Base-by-base conservation (phyloP, 2,113 vertebrate genomes). In the Tragelaphus scriptus region DNA sequence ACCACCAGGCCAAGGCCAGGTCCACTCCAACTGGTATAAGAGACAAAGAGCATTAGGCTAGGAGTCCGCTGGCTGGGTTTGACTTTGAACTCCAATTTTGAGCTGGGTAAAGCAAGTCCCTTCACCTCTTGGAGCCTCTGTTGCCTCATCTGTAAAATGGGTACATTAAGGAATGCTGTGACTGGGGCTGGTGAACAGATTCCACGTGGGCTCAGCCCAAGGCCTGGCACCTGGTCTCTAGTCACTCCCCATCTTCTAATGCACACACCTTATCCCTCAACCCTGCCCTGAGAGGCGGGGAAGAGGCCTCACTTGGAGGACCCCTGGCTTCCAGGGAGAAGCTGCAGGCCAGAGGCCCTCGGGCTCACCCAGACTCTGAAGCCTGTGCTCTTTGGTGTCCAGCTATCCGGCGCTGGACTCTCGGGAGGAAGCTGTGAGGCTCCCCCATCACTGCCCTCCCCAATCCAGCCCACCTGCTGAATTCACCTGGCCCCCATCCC, bases 191-290 rank as follows among this genome's bases (percentile, higher is more conserved):
- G 32, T 14, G 49, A 28, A 44, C 6, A 1, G 56, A 17, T 2
- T 2, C 53, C 30, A 3, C 0, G 0, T 30, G 80, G 40, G 47
- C 47, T 61, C 44, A 5, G 19, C 8, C 61, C 19, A 51, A 21
- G 36, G 32, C 47, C 79, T 10, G 77, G 80, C 16, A 1, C 47
- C 14, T 8, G 32, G 49, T 25, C 2, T 0, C 51, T 0, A 32
- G 40, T 26, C 15, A 14, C 51, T 4, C 14, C 32, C 36, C 51
- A 12, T 51, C n/a, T 47, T 40, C 91, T 32, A 4, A 14, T 1
- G 32, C 58, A 80, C n/a, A 32, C 5, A 5, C 7, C 92, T 6
- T 6, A 0, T 14, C 11, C n/a, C 71, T 23, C 19, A 1, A 25
- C 16, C 26, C 94, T n/a, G 7, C 68, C 49, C 40, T 5, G 16